Conservation (phyloP, 1,140 invertebrate genomes). For the Lepidurus apus region DNA sequence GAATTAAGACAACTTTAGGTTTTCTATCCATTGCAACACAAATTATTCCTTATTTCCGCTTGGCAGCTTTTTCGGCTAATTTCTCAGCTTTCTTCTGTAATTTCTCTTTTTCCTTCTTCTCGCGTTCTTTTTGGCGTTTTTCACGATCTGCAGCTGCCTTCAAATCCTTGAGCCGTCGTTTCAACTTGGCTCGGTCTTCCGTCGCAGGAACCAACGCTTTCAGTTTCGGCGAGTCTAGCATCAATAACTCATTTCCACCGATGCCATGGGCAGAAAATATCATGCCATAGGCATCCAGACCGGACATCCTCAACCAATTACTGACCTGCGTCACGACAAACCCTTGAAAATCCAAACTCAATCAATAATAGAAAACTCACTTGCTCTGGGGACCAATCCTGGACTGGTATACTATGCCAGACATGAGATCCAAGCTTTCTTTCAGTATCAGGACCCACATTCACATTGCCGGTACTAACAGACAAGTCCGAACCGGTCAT, state of each 20-base stretch:
- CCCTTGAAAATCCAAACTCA: conserved; percentile 5
- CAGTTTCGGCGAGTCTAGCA: conserved; percentile 78
- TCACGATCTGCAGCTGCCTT: conserved; percentile 66
- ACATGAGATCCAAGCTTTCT: conserved; percentile 58
- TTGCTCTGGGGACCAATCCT: conserved; percentile 82
- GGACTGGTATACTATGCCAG: conserved; percentile 64
- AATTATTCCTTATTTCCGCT: conserved; percentile 39
- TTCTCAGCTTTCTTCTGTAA: conserved; percentile 73
- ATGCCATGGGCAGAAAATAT: conserved; percentile 78
- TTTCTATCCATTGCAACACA: neutral
- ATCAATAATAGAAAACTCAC: conserved; percentile 45
- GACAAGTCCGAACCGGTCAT: conserved; percentile 47
- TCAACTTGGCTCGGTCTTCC: conserved; percentile 74
- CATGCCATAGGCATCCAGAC: conserved; percentile 74
- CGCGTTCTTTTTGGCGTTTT: conserved; percentile 62
- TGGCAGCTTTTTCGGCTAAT: conserved; percentile 57
- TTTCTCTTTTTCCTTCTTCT: conserved; percentile 69
- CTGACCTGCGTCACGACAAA: neutral
- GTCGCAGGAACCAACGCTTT: conserved; percentile 74
- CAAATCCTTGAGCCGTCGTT: conserved; percentile 83
- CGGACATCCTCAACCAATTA: conserved; percentile 46
- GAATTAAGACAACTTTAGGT: conserved; percentile 6
- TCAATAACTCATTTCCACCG: conserved; percentile 70
- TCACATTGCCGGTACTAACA: conserved; percentile 48
- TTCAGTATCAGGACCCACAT: conserved; percentile 35